Evolutionary conservation across 2,888 invertebrate genomes (phyloP).

Genomic region (Drosophila histrio): DNA sequence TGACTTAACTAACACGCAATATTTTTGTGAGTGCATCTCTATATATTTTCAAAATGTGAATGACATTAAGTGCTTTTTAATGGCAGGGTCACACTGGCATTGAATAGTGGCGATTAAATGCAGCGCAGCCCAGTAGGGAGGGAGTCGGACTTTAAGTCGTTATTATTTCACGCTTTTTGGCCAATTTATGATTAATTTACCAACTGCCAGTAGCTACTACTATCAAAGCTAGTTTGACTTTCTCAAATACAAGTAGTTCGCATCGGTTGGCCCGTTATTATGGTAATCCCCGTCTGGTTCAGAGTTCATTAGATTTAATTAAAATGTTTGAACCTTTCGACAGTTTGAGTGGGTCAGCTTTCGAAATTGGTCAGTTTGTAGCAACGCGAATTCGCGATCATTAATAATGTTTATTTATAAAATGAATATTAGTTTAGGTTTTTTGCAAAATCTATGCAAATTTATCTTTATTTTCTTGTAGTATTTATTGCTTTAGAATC

Average conservation of each 20-base stretch:
- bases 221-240: constrained; percentile 28
- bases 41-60: constrained; percentile 15
- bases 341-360: constrained; percentile 48
- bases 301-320: constrained; percentile 52
- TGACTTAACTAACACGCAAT: constrained; percentile 59
- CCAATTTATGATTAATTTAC: constrained; percentile 55
- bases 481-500: constrained; percentile 21
- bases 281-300: constrained; percentile 60
- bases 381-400: neutral
- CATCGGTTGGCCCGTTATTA: constrained; percentile 51
- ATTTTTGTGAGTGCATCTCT: constrained; percentile 56
- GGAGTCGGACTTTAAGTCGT: constrained; percentile 15
- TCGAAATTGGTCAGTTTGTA: constrained; percentile 39
- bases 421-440: constrained; percentile 6
- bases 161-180: constrained; percentile 34
- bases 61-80: constrained; percentile 70
- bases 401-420: constrained; percentile 18
- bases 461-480: neutral
- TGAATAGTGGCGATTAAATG: constrained; percentile 32
- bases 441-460: constrained; percentile 31
- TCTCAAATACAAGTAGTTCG: constrained; percentile 39
- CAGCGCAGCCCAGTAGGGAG: constrained; percentile 6
- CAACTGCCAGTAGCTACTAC: constrained; percentile 21
- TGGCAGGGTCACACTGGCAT: constrained; percentile 41
- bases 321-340: constrained; percentile 38